Evolutionary conservation across 30 jellyfish, hydroid and myxozoan genomes (phyloP), one percentile per base, ranked within the genome.

Genomic region (Aurelia aurita): DNA sequence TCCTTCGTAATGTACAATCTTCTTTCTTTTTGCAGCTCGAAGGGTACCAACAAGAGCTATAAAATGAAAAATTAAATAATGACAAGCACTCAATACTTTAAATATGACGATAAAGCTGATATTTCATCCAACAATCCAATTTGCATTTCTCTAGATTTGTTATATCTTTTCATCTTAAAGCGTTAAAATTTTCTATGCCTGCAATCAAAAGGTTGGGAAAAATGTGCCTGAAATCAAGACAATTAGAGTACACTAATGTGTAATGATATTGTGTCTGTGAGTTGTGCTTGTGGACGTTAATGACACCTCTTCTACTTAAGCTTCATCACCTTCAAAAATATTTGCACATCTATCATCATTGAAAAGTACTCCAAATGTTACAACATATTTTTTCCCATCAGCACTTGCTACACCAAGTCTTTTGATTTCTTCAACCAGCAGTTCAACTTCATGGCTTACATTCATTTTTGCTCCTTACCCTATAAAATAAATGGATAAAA

Each of bases 11-110:
- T 77, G 18, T 19, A 94, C 97, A 62, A 94, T 89, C 97, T 94
- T 94, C 97, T 94, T 94, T 61, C 97, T 82, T 55, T 94, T 94
- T 39, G 99, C 99, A 64, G 99, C 99, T 7, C 99, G 75, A 69
- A 94, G 90, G 11, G 99, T 94, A 10, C 99, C 99, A 84, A 94
- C 99, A 32, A 94, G 84, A 47, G 99, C 99, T 93, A 44, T 1
- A 60, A 39, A 39, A 39, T 39, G 51, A 39, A 39, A 39, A 3
- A 39, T 39, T 9, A 8, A 39, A 39, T 7, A 39, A 39, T 8
- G 5, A 5, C 13, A 9, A 39, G 51, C 2, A 9, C 14, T 6
- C 7, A 39, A 39, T 39, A 39, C 14, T 39, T 39, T 7, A 6
- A 15, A 39, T 39, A 8, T 9, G 9, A 6, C 9, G 51, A 39